Evolutionary conservation across 53 echinoderm and acorn worm species (phyloP), one percentile per base, ranked within the genome.

Genomic region (Apostichopus leukothele): DNA sequence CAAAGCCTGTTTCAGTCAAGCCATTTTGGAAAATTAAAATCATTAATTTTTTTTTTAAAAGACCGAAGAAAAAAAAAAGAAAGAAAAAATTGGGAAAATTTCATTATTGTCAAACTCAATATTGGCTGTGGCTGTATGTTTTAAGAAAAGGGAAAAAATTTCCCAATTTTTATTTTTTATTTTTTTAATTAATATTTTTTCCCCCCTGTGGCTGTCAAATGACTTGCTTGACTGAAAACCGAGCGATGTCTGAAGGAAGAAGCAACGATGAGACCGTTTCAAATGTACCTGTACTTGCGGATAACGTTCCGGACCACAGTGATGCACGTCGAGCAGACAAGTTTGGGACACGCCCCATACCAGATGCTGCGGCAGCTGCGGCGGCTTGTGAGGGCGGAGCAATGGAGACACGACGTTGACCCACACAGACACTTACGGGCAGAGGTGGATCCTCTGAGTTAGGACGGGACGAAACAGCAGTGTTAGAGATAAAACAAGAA

Each of bases 311-410:
- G 12, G 97, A 97, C 97, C 97, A 97, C 78, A 97, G 97, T 71
- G 97, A 97, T 89, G 97, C 95, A 66, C 97, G 95, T 53, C 97
- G 95, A 83, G 95, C 93, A 76, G 97, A 97, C 91, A 95, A 88
- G 90, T 95, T 97, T 86, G 95, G 93, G 76, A 91, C 91, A 83
- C 97, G 97, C 86, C 92, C 93, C 93, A 94, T 86, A 78, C 92
- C 89, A 90, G 90, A 86, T 20, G 95, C 91, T 26, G 91, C 91
- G 39, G 39, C 39, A 57, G 91, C 93, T 21, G 92, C 92, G 76
- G 93, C 90, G 86, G 92, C 91, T 83, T 89, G 93, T 10, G 90
- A 84, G 76, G 97, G 97, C 71, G 95, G 93, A 84, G 93, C 95
- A 73, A 95, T 93, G 92, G 95, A 95, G 89, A 93, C 92, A 90